These are phyloP conservation scores for Nemotelus pantherinus DNA, from an alignment of 2,888 invertebrate species.

Conservation along the genomic window DNA sequence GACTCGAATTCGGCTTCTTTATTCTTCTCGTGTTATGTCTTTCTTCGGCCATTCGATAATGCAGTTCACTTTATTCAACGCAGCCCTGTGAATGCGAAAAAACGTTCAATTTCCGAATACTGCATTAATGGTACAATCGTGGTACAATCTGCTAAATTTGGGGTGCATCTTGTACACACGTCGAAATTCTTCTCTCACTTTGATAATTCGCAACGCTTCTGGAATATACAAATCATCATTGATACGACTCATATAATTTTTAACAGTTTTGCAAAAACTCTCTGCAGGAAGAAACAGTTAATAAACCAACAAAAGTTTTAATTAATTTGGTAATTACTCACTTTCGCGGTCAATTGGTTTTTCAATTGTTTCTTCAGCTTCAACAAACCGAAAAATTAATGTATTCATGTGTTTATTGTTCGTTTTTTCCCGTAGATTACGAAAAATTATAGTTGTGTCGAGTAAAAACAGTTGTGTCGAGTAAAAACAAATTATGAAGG, in stretches of 20 bases:
- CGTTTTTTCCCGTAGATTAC: too few relatives aligned
- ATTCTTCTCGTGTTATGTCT: constrained; percentile 20
- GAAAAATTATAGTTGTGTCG: too few relatives aligned
- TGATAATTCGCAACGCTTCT: neutral
- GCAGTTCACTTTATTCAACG: constrained; percentile 9
- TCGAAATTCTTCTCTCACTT: neutral
- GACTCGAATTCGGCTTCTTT: constrained; percentile 13
- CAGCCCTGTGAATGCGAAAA: constrained; percentile 4
- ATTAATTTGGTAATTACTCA: too few relatives aligned
- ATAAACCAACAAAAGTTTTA: too few relatives aligned
- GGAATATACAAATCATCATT: neutral
- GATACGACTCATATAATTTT: neutral
- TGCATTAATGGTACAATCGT: neutral
- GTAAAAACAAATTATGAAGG: too few relatives aligned
- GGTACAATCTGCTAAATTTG: neutral
- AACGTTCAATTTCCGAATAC: constrained; percentile 15
- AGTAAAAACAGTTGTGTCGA: too few relatives aligned
- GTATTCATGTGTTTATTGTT: too few relatives aligned
- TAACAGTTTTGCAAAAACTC: too few relatives aligned
- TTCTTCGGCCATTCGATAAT: constrained; percentile 35
- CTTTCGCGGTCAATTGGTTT: too few relatives aligned
- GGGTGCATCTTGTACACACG: neutral
- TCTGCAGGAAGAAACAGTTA: too few relatives aligned
- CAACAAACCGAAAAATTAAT: too few relatives aligned
- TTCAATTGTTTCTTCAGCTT: too few relatives aligned